phyloP scores from a whole-genome alignment of 2,888 invertebrate species.

The Diaperis boleti region DNA sequence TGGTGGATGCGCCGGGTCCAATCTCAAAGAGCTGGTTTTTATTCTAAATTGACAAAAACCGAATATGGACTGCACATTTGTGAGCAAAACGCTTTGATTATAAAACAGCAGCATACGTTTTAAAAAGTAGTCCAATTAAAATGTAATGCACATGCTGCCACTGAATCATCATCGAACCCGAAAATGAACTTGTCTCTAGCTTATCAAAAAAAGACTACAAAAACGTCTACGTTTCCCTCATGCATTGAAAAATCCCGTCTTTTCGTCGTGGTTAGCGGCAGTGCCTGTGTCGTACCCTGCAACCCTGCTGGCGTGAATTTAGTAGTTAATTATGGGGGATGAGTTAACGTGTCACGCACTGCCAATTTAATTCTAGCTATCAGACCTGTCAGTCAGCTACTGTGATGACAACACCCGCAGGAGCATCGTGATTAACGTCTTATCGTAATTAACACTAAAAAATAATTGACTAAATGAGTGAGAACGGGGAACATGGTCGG shows the following conservation, averaged over 20 bases:
- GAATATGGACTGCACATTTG: too few relatives aligned
- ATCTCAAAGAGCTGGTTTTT: too few relatives aligned
- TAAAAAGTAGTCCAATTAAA: constrained; percentile 38
- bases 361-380: constrained; percentile 39
- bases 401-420: constrained; percentile 39
- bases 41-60: too few relatives aligned
- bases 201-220: constrained; percentile 24
- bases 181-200: constrained; percentile 9
- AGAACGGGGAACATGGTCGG: constrained; percentile 33
- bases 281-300: constrained; percentile 33
- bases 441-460: constrained; percentile 26
- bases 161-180: constrained; percentile 25
- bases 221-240: constrained; percentile 36
- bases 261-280: constrained; percentile 29
- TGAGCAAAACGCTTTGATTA: neutral
- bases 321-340: constrained; percentile 26
- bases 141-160: constrained; percentile 44
- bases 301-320: constrained; percentile 36
- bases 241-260: constrained; percentile 40
- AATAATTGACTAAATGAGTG: constrained; percentile 35
- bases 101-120: constrained; percentile 3
- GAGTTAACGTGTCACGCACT: constrained; percentile 42
- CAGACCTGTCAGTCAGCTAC: constrained; percentile 40
- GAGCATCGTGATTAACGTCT: constrained; percentile 35
- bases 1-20: too few relatives aligned